phyloP scores from a whole-genome alignment of 2,113 vertebrate species.

The Protobothrops flavoviridis region DNA sequence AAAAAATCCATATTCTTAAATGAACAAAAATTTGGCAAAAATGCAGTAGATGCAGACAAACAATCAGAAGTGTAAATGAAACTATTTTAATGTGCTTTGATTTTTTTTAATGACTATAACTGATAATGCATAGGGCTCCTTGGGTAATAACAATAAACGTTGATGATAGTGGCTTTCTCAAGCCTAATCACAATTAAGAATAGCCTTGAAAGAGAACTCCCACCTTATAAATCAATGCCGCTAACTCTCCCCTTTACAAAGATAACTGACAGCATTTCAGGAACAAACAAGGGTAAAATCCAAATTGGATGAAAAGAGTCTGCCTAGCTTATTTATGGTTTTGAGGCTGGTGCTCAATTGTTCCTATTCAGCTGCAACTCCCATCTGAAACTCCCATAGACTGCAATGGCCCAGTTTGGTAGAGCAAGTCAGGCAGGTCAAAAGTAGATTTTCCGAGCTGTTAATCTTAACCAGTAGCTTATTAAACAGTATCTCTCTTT shows the following conservation, averaged over 20 bases:
- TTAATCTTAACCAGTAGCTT: slow-evolving; percentile 47
- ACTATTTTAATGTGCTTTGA: slow-evolving; percentile 57
- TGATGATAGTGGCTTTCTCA: slow-evolving; percentile 61
- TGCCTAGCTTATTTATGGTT: slow-evolving; percentile 51
- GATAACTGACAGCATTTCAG: slow-evolving; percentile 55
- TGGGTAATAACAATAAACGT: slow-evolving; percentile 52
- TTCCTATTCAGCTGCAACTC: slow-evolving; percentile 43
- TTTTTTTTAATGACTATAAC: slow-evolving; percentile 56
- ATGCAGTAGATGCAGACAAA: slow-evolving; percentile 33
- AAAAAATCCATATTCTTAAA: slow-evolving; percentile 41
- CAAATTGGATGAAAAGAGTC: slow-evolving; percentile 47
- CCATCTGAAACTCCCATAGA: slow-evolving; percentile 23
- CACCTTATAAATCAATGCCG: slow-evolving; percentile 56
- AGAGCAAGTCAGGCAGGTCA: slow-evolving; percentile 39
- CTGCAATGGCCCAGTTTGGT: not conserved
- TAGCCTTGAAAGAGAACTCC: slow-evolving; percentile 52
- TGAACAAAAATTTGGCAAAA: slow-evolving; percentile 46
- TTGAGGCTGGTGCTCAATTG: slow-evolving; percentile 37
- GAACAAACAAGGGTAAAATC: slow-evolving; percentile 52
- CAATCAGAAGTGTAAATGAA: slow-evolving; percentile 48
- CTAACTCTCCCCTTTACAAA: slow-evolving; percentile 42
- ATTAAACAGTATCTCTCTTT: slow-evolving; percentile 45
- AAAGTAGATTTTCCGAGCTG: slow-evolving; percentile 15
- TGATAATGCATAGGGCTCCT: slow-evolving; percentile 53
- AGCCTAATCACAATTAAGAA: slow-evolving; percentile 61